Base-by-base conservation (phyloP, 2,113 vertebrate species). In the Onychorhynchus coronatus region DNA sequence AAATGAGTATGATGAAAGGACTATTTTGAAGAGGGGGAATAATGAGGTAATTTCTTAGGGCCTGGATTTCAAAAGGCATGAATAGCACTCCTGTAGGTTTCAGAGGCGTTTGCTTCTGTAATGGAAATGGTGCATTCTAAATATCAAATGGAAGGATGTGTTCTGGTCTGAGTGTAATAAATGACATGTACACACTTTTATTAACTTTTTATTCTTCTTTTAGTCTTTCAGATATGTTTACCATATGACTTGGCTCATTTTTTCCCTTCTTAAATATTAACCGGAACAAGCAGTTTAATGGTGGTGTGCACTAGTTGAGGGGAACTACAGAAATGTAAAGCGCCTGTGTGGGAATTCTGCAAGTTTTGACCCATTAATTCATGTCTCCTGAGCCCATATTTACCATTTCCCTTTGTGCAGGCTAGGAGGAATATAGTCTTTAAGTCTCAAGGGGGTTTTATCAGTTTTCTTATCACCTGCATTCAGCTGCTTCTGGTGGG, bases 401-500 rank as follows among this genome's bases (percentile, higher is more conserved):
- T 74, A 23, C 73, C 10, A 20, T 66, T 90, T 55, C 14, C 30
- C 21, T 90, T 89, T 95, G 59, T 70, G 42, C 55, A 86, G 91
- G 22, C 24, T 55, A 56, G 42, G 41, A 71, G 47, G 23, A 86
- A 13, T 19, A 11, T 5, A 84, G 59, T 35, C 30, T 52, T 66
- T 80, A 73, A 42, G 23, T 65, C 70, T 87, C 28, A 33, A 52
- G 42, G 23, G 68, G 1, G 47, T 94, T 94, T 96, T 93, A 93
- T 72, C 72, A 49, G 61, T 92, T 92, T 85, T 86, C 92, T 91
- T 96, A 91, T 84, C 88, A 75, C 56, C 56, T 87, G 11, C 37
- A 39, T 91, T 90, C 83, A 92, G 56, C 76, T 96, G 75, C 65
- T 91, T 91, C 88, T 91, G 75, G 62, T 67, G 44, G 59, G 59